Conservation (phyloP, 2,113 vertebrate genomes). For the Mellivora capensis region DNA sequence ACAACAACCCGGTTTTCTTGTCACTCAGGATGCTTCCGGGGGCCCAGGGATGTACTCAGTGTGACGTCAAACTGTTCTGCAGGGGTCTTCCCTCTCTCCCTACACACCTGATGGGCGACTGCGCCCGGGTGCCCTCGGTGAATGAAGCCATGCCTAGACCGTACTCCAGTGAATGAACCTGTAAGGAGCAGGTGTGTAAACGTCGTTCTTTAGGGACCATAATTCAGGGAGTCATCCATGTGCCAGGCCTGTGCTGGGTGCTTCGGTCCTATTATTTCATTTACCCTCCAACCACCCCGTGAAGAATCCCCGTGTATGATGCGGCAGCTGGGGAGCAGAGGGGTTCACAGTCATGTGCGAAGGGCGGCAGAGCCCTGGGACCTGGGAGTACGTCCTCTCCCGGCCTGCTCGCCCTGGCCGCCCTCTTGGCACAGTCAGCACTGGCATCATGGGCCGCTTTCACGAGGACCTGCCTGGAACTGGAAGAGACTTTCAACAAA, state of each 20-base stretch:
- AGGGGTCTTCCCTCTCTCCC: not conserved
- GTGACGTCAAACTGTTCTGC: not conserved
- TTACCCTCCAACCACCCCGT: not conserved
- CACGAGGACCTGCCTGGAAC: not conserved
- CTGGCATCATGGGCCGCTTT: not conserved
- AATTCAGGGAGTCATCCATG: not conserved
- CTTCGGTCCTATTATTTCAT: not conserved
- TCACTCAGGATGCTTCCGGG: not conserved
- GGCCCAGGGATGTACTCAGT: not conserved
- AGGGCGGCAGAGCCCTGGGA: not conserved
- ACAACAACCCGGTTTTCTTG: not conserved
- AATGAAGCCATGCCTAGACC: not conserved
- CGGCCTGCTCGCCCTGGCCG: not conserved
- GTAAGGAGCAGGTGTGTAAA: not conserved
- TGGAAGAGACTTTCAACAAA: not conserved
- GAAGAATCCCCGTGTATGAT: not conserved
- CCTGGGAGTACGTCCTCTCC: not conserved
- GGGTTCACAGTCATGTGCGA: fast-evolving
- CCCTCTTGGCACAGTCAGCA: not conserved
- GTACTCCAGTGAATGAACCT: not conserved
- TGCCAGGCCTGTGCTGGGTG: not conserved
- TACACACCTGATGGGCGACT: fast-evolving
- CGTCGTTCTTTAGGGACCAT: not conserved
- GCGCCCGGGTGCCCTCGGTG: not conserved
- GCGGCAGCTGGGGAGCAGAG: not conserved